These are phyloP conservation scores for Amorpha juglandis DNA, from an alignment of 2,888 invertebrate genomes.

Conservation along the genomic window DNA sequence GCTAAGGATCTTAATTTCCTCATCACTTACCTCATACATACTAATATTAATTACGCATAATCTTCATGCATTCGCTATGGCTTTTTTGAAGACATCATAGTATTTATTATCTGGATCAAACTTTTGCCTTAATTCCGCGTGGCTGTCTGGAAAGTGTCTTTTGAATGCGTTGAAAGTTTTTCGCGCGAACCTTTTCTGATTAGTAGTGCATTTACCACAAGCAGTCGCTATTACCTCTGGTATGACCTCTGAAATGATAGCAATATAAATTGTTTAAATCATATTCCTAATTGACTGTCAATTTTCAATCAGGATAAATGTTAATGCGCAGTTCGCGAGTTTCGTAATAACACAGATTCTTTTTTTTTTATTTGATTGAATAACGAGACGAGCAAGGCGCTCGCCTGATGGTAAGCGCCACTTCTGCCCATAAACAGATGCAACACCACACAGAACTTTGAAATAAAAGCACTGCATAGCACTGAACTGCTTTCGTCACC, in stretches of 20 bases:
- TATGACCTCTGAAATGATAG: slow-evolving; percentile 47
- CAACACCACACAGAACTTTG: too few relatives aligned
- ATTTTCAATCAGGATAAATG: too few relatives aligned
- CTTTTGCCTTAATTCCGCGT: slow-evolving; percentile 85
- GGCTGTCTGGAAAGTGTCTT: slow-evolving; percentile 84
- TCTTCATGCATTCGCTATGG: slow-evolving; percentile 49
- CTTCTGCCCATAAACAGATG: too few relatives aligned
- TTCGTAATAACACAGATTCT: too few relatives aligned
- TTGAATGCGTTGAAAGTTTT: slow-evolving; percentile 87
- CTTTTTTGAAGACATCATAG: slow-evolving; percentile 71
- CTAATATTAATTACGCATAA: slow-evolving; percentile 31
- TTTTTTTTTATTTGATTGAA: too few relatives aligned
- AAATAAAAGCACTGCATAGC: too few relatives aligned
- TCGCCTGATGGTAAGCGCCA: too few relatives aligned
- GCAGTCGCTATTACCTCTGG: slow-evolving; percentile 63
- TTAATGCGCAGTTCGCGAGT: too few relatives aligned
- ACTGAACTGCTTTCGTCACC: too few relatives aligned
- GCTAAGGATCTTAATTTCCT: slow-evolving; percentile 30
- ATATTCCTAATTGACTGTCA: too few relatives aligned
- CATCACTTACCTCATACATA: slow-evolving; percentile 36
- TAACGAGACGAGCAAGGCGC: too few relatives aligned
- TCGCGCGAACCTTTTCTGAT: slow-evolving; percentile 77
- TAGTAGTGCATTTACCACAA: slow-evolving; percentile 62
- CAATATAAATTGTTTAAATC: background rate
- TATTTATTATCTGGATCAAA: slow-evolving; percentile 87